Evolutionary conservation across 2,113 vertebrate genomes (phyloP).

Genomic region (Aegotheles bennettii): DNA sequence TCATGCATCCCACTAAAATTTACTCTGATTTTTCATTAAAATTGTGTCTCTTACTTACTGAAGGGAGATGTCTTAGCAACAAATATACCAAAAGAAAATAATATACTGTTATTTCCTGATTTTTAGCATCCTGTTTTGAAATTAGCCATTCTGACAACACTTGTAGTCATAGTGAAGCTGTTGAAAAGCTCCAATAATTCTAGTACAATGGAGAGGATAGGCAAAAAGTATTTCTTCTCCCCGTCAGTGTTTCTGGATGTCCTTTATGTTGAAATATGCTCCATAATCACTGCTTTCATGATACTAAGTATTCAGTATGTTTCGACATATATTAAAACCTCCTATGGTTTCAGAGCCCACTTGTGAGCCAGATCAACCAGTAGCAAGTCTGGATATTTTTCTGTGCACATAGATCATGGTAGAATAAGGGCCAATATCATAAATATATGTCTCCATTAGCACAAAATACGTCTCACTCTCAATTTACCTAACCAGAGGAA

Average conservation of each 20-base stretch:
- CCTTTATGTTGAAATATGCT: background rate
- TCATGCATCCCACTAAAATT: background rate
- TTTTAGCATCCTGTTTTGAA: background rate
- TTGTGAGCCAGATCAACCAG: background rate
- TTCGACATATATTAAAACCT: background rate
- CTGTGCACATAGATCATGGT: background rate
- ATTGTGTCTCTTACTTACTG: background rate
- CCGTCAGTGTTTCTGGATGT: background rate
- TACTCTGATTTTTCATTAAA: background rate
- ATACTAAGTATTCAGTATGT: background rate
- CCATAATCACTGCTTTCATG: accelerated
- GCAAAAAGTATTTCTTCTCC: background rate
- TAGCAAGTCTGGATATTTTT: background rate
- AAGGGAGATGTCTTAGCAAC: background rate
- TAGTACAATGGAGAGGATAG: background rate
- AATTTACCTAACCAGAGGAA: background rate
- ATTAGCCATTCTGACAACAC: background rate
- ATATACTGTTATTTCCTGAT: background rate
- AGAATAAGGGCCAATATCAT: background rate
- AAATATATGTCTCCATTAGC: background rate
- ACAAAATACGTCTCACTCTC: background rate
- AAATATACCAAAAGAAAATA: background rate
- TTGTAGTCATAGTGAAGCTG: background rate
- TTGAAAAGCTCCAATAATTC: background rate
- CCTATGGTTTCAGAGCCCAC: background rate